Evolutionary conservation across 1,140 invertebrate species (phyloP).

Genomic region (Hesperophylax magnus): DNA sequence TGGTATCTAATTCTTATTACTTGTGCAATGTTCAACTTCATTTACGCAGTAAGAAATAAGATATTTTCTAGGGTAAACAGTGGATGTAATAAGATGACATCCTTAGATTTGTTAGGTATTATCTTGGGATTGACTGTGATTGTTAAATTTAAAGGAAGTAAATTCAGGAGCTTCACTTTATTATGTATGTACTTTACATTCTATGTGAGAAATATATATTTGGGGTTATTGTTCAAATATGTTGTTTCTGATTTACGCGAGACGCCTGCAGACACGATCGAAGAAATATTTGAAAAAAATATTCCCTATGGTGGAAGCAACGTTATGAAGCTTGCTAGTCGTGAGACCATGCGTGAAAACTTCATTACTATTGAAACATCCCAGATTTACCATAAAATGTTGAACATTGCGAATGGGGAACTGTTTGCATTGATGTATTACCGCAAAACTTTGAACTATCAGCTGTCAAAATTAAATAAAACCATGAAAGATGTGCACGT

Average conservation of each 20-base stretch:
- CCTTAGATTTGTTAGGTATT: neutral
- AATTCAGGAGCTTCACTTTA: neutral
- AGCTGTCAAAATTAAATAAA: neutral
- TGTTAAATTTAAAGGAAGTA: neutral
- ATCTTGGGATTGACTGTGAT: neutral
- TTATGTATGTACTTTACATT: neutral
- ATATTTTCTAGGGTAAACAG: too few relatives aligned
- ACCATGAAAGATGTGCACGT: neutral
- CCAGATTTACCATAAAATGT: neutral
- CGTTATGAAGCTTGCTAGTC: neutral
- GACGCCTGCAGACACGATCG: neutral
- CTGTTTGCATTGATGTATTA: neutral
- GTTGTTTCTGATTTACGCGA: slow-evolving; percentile 3
- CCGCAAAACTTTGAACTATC: neutral
- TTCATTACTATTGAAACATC: neutral
- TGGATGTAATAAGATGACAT: neutral
- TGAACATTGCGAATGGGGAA: neutral
- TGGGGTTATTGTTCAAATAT: neutral
- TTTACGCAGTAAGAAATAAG: too few relatives aligned
- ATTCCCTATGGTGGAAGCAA: neutral
- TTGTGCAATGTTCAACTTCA: too few relatives aligned
- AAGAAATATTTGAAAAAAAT: slow-evolving; percentile 2
- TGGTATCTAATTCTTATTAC: neutral
- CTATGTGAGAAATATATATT: slow-evolving; percentile 1
- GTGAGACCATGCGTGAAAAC: neutral